A percentile compares a stretch with the other conserved stretches of the same genome.
Conservation (phyloP, 1,140 invertebrate genomes). For the Phocides pigmalion region DNA sequence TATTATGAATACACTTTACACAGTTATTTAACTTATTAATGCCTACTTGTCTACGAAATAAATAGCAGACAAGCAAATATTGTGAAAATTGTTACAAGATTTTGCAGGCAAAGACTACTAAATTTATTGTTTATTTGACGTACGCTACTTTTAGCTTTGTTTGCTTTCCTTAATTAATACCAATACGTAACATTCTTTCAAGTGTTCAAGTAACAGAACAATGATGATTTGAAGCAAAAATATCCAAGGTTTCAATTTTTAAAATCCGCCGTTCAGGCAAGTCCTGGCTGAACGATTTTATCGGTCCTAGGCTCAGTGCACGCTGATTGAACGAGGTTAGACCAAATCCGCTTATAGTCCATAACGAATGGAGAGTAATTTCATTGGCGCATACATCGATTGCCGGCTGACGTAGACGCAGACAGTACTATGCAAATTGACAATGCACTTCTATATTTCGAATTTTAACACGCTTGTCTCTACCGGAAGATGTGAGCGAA, state of each 20-base stretch:
- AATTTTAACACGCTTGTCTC: not conserved
- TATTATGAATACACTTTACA: no score
- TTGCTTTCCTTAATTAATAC: no score
- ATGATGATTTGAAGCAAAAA: not conserved
- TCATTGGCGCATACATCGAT: conserved; percentile 55
- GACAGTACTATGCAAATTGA: conserved; percentile 48
- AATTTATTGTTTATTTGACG: no score
- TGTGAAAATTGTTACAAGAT: no score
- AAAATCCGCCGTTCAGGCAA: not conserved
- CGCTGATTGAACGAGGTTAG: conserved; percentile 73
- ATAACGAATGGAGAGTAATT: conserved; percentile 61
- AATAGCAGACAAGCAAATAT: no score
- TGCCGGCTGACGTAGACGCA: conserved; percentile 12
- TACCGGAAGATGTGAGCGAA: not conserved
- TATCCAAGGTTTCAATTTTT: not conserved
- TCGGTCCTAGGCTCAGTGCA: conserved; percentile 31
- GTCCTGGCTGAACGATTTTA: not conserved
- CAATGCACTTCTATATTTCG: conserved; percentile 38
- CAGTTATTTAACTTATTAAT: no score
- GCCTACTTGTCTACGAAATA: no score
- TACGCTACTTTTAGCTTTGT: no score
- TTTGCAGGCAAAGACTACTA: no score
- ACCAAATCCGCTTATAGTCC: conserved; percentile 71
- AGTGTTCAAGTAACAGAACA: not conserved
- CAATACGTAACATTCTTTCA: not conserved